Evolutionary conservation across 2,888 invertebrate species (phyloP).

Genomic region (Eupithecia vulgata): DNA sequence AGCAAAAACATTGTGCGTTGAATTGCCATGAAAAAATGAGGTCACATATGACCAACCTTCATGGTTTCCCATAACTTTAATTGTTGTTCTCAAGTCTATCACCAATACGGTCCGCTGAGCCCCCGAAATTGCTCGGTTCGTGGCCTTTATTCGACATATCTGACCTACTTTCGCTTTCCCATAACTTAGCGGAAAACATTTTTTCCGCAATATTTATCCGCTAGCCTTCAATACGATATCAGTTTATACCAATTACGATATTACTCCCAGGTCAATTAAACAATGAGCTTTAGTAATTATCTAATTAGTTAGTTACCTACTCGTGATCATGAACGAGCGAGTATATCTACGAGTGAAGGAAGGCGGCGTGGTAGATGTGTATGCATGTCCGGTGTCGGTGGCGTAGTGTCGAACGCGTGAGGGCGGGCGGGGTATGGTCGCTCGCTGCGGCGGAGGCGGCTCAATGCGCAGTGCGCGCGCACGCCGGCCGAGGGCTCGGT

Average conservation of each 20-base stretch:
- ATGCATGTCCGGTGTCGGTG: conserved; percentile 49
- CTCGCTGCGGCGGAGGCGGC: conserved; percentile 47
- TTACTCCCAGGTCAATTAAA: conserved; percentile 29
- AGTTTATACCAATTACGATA: conserved; percentile 24
- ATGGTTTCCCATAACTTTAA: conserved; percentile 50
- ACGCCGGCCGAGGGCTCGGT: conserved; percentile 73
- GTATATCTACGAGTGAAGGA: conserved; percentile 42
- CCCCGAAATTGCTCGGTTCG: conserved; percentile 11
- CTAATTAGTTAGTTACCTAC: conserved; percentile 36
- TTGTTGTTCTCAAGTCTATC: conserved; percentile 40
- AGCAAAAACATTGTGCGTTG: conserved; percentile 36
- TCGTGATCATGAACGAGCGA: conserved; percentile 35
- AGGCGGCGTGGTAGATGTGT: conserved; percentile 44
- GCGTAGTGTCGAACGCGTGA: conserved; percentile 67
- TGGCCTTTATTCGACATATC: conserved; percentile 27
- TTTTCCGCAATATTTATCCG: conserved; percentile 17
- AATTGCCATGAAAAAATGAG: conserved; percentile 58
- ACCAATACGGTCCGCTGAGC: conserved; percentile 36
- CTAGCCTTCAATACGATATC: conserved; percentile 6
- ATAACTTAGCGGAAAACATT: conserved; percentile 19
- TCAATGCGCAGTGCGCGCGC: conserved; percentile 70
- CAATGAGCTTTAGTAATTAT: conserved; percentile 44
- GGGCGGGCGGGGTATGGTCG: conserved; percentile 50
- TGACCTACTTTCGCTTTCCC: conserved; percentile 34
- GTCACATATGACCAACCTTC: conserved; percentile 64